Base-by-base conservation (phyloP, 1,140 invertebrate genomes). In the Augochlora pura region DNA sequence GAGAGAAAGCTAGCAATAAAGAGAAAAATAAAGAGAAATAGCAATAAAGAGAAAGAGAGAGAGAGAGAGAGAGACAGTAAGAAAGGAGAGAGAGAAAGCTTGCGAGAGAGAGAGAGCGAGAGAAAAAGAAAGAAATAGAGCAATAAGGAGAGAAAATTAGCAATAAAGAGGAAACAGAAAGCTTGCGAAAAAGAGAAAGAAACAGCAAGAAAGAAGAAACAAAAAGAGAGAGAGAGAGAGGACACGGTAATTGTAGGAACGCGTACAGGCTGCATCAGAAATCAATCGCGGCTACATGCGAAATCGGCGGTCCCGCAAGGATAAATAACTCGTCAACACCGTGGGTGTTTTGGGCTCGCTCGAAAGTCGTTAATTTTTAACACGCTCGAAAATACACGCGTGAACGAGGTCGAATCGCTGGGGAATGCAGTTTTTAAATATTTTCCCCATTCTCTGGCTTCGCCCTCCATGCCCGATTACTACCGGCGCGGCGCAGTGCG, bases 321-420 rank as follows among this genome's bases (percentile, higher is more conserved):
- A 74, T 66, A 79, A 79, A 79, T 60, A 79, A 82, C 60, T 59
- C 71, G 60, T 67, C 66, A 66, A 74, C 77, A 57, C 27, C 39
- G 39, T 74, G 74, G 77, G 32, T 32, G 32, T 32, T 32, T 60
- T 79, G 52, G 0, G 66, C 59, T 25, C 83, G 39, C 62, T 69
- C 63, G 81, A 83, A 77, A 76, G 70, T 67, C 76, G 80, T 87
- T 87, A 87, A 88, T 83, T 87, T 88, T 88, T 88, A 83, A 87
- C 82, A 65, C 75, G 32, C 70, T 46, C 72, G 68, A 60, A 82
- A 80, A 70, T 54, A 77, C 42, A 25, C 25, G 18, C 71, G 59
- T 39, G 68, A 67, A 77, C 67, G 42, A 32, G 64, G 18, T 67
- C 32, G 27, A 68, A 52, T 62, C 12, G 12, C 23, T 12, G 2